Evolutionary conservation across 2,888 invertebrate species (phyloP), one percentile per base, ranked within the genome.

Genomic region (Cryptocheilus praepositus): DNA sequence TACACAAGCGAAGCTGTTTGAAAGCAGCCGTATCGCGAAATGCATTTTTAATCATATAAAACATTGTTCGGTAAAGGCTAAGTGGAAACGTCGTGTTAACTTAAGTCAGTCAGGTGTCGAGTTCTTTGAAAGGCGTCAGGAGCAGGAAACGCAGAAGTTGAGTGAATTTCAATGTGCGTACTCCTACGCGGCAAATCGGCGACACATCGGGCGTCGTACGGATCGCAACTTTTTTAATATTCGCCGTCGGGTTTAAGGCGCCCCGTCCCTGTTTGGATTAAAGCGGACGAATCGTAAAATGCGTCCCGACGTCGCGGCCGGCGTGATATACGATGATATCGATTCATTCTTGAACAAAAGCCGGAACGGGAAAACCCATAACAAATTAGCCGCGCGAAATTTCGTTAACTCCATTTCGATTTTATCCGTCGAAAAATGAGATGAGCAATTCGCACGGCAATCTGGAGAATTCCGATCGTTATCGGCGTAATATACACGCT

Each of bases 111-210:
- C 36, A 11, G 11, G 11, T 11, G 36, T 8, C 3, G 8, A 36
- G 11, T 36, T 36, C 36, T 36, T 36, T 25, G 3, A 25, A 36
- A 1, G 1, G 36, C 8, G 36, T 11, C 8, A 1, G 4, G 16
- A 13, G 49, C 13, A 13, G 18, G 16, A 49, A 49, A 49, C 18
- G 15, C 2, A 8, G 8, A 49, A 49, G n/a, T 18, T 49, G 49
- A 65, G 70, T 70, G 74, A 74, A 74, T 73, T 74, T 74, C 73
- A 63, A 73, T 58, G 74, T 61, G 62, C 67, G 60, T 62, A 57
- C 53, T 15, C 19, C 7, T 15, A 57, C 49, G 36, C 36, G 49
- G 70, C 61, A 44, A 51, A 62, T 56, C 49, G 49, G 8, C 18
- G 51, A n/a, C 49, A 16, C 55, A 51, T n/a, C 52, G 13, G 36